These are phyloP conservation scores for Sorex fumeus DNA, from an alignment of 2,113 vertebrate genomes.

Conservation along the genomic window DNA sequence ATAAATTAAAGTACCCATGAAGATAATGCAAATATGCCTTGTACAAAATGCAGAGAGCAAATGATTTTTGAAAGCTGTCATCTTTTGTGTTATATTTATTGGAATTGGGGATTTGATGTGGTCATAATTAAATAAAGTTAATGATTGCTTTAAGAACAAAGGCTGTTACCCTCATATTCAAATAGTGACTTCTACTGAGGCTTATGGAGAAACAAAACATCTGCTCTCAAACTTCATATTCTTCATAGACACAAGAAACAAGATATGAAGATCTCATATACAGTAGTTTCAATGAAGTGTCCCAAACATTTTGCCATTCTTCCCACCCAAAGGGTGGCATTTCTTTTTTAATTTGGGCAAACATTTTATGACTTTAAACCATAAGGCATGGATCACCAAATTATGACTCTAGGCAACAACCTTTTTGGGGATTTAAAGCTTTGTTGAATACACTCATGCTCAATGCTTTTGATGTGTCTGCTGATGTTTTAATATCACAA, in stretches of 20 bases:
- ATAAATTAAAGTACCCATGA: conserved; percentile 36
- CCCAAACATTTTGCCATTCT: not conserved
- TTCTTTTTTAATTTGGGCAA: not conserved
- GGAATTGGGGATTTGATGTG: not conserved
- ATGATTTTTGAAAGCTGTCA: not conserved
- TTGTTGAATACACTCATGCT: not conserved
- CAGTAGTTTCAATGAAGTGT: not conserved
- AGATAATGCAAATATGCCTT: conserved; percentile 28
- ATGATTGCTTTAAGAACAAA: not conserved
- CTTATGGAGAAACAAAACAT: not conserved
- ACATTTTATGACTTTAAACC: not conserved
- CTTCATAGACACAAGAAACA: not conserved
- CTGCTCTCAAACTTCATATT: not conserved
- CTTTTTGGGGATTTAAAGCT: not conserved
- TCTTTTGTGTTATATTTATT: not conserved
- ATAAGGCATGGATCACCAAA: not conserved
- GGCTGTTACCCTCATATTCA: not conserved
- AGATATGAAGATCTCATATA: not conserved
- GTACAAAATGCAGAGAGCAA: conserved; percentile 1
- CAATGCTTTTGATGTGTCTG: not conserved
- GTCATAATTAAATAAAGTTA: conserved; percentile 27
- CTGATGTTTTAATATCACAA: too few relatives aligned
- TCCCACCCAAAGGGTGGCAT: not conserved
- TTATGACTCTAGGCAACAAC: not conserved
- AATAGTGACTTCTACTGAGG: not conserved